Evolutionary conservation across 2,888 invertebrate species (phyloP).

Genomic region (Stenolophus ochropezus): DNA sequence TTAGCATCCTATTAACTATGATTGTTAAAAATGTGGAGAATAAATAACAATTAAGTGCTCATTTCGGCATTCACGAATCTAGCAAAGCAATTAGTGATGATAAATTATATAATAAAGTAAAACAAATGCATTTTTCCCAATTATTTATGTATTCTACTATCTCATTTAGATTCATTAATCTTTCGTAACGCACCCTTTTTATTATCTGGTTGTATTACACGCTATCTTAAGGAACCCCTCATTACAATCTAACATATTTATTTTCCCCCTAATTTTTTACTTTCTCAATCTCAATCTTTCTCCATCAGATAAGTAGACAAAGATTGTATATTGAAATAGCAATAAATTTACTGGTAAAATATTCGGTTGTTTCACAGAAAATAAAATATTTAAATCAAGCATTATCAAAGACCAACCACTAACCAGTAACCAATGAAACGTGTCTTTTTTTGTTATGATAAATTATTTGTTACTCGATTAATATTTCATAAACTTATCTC

Average conservation of each 20-base stretch:
- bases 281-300: not conserved
- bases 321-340: not conserved
- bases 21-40: not conserved
- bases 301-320: not conserved
- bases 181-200: conserved; percentile 27
- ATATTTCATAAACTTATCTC: too few relatives aligned
- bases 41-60: not conserved
- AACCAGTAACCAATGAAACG: too few relatives aligned
- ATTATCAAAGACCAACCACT: too few relatives aligned
- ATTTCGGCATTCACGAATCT: not conserved
- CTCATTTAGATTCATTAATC: conserved; percentile 33
- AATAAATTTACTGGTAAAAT: not conserved
- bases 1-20: too few relatives aligned
- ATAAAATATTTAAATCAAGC: not conserved
- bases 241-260: conserved; percentile 39
- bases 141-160: conserved; percentile 38
- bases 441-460: too few relatives aligned
- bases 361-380: not conserved
- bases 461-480: too few relatives aligned
- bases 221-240: conserved; percentile 26
- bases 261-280: conserved; percentile 28
- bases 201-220: conserved; percentile 14
- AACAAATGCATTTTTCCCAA: conserved; percentile 11
- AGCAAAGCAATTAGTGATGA: conserved; percentile 13
- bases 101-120: conserved; percentile 34